Conservation (phyloP, 2,797 vertebrate genomes). For the Stomatorhinus walkeri region DNA sequence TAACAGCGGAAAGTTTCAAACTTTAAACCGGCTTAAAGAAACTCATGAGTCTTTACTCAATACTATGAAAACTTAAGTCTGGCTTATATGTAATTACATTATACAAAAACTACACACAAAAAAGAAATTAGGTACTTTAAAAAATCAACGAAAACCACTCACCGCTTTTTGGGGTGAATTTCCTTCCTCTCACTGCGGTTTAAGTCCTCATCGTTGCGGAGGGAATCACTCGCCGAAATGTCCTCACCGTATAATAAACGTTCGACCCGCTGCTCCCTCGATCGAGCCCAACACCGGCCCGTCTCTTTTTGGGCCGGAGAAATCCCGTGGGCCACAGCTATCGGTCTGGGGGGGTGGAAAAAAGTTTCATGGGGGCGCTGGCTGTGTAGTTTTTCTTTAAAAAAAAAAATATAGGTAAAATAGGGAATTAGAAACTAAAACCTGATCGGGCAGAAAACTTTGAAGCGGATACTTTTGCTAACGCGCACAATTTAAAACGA, state of each 20-base stretch:
- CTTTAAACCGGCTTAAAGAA: background rate
- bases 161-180: background rate
- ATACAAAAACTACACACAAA: background rate
- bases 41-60: background rate
- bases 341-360: background rate
- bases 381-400: background rate
- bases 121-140: background rate
- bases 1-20: background rate
- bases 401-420: background rate
- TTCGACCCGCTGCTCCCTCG: no score
- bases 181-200: background rate
- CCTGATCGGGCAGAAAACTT: background rate
- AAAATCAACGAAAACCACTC: background rate
- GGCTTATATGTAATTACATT: background rate
- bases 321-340: background rate
- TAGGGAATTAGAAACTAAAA: background rate
- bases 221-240: background rate
- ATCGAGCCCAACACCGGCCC: background rate
- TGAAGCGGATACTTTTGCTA: background rate
- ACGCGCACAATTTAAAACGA: background rate
- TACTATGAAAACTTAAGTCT: background rate
- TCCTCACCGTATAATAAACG: background rate
- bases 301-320: background rate
- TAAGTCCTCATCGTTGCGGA: background rate
- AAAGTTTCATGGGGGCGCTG: constrained; percentile 17